Base-by-base conservation (phyloP, 1,140 invertebrate species). In the Chrysopa pallens region DNA sequence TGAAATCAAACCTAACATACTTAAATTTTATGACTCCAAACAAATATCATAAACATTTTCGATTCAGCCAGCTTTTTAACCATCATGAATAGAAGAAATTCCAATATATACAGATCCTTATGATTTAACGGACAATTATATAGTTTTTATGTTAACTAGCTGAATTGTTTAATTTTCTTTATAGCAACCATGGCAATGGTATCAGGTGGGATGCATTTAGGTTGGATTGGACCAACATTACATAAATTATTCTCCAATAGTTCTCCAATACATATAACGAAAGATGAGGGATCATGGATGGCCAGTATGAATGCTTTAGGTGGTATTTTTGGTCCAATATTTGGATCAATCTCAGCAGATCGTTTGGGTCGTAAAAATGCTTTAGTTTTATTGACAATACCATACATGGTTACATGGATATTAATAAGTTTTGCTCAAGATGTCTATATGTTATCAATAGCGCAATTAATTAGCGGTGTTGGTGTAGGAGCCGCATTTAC, bases 301-400 rank as follows among this genome's bases (percentile, higher is more conserved):
- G 42, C 50, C 8, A 54, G 49, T 12, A 47, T 50, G 29, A 39
- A 13, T 45, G 63, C 67, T 12, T 48, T 83, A 7, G 89, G 88
- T 11, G 84, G 87, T 12, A 72, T 90, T 1, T 50, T 74, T 5
- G 87, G 84, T 12, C 87, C 87, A 6, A 78, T 78, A 4, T 59
- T 84, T 5, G 82, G 90, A 40, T 86, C 91, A 58, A 72, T 73
- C 43, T 54, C 88, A 9, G 44, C 49, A 6, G 54, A 55, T 38
- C 15, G 13, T 8, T 52, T 73, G 33, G 79, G 80, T 4, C 53
- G 79, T 36, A 76, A 72, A 54, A 42, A 49, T 2, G 66, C 73
- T 0, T 65, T 79, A 14, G 51, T 69, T 5, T 45, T 69, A 1
- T 64, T 70, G 4, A 59, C 64, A 0, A 7, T 74, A 5, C 73